Evolutionary conservation across 37 sponge, comb jelly and placozoan genomes (phyloP).

Genomic region (Spongia lamella): DNA sequence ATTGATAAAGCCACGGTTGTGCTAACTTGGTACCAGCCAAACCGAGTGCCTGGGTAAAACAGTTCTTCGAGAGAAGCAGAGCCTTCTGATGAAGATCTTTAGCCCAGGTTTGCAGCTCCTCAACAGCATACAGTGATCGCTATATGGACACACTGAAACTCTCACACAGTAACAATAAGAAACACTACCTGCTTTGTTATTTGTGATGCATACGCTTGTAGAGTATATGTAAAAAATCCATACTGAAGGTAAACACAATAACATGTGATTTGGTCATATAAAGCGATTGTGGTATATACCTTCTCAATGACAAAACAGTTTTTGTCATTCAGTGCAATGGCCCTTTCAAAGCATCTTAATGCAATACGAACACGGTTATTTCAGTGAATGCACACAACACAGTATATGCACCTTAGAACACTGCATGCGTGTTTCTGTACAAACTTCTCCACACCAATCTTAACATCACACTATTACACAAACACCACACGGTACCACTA

Average conservation of each 20-base stretch:
- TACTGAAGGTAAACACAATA: conserved; percentile 29
- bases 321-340: conserved; percentile 41
- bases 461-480: conserved; percentile 34
- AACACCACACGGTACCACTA: background rate
- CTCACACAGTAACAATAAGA: too few species aligned
- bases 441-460: conserved; percentile 46
- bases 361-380: background rate
- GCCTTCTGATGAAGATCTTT: background rate
- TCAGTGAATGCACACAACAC: background rate
- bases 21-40: conserved; percentile 36
- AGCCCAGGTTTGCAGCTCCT: conserved; percentile 37
- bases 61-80: conserved; percentile 20
- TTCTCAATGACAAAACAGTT: conserved; percentile 63
- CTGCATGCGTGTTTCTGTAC: conserved; percentile 21
- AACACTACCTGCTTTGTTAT: conserved; percentile 14
- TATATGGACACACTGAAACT: too few species aligned
- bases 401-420: conserved; percentile 21
- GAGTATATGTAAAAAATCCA: conserved; percentile 65
- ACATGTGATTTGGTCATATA: background rate
- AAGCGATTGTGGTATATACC: conserved; percentile 13
- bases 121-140: background rate
- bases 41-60: conserved; percentile 38
- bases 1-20: conserved; percentile 55
- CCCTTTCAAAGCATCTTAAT: conserved; percentile 65
- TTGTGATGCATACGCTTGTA: conserved; percentile 64